Percentiles rank a stretch among this genome's conserved stretches.
Evolutionary conservation across 2,888 invertebrate species (phyloP).

Genomic region (Apodemia zela): DNA sequence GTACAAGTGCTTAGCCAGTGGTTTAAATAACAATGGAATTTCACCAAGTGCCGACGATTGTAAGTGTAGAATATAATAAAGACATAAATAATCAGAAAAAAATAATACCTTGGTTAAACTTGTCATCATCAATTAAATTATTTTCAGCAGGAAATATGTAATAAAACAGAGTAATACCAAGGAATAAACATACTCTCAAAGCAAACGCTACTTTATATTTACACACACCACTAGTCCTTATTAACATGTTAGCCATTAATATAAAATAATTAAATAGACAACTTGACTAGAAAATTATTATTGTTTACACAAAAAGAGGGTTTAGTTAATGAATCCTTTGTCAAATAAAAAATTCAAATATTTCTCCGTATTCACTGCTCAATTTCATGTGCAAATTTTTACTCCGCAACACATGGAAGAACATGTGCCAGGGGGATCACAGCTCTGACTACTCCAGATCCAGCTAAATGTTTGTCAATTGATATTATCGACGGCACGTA

Average conservation of each 20-base stretch:
- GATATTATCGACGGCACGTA: constrained; percentile 43
- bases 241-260: constrained; percentile 67
- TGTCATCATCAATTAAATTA: not conserved
- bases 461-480: constrained; percentile 49
- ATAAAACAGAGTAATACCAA: constrained; percentile 56
- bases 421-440: constrained; percentile 29
- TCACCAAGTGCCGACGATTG: too few relatives aligned
- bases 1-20: too few relatives aligned
- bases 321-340: constrained; percentile 35
- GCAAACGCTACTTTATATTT: constrained; percentile 48
- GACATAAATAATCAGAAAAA: not conserved
- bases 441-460: constrained; percentile 40
- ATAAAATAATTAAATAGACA: constrained; percentile 32
- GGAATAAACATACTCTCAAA: constrained; percentile 54
- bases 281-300: constrained; percentile 32
- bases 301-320: not conserved
- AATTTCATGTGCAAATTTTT: constrained; percentile 47
- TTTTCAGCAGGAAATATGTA: constrained; percentile 32
- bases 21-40: too few relatives aligned
- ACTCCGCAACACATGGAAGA: constrained; percentile 28
- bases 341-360: constrained; percentile 70
- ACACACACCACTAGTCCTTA: constrained; percentile 61
- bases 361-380: constrained; percentile 56
- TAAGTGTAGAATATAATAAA: too few relatives aligned
- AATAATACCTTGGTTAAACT: not conserved